Evolutionary conservation across 2,113 vertebrate species (phyloP), one percentile per base, ranked within the genome.

Genomic region (Furnarius figulus): DNA sequence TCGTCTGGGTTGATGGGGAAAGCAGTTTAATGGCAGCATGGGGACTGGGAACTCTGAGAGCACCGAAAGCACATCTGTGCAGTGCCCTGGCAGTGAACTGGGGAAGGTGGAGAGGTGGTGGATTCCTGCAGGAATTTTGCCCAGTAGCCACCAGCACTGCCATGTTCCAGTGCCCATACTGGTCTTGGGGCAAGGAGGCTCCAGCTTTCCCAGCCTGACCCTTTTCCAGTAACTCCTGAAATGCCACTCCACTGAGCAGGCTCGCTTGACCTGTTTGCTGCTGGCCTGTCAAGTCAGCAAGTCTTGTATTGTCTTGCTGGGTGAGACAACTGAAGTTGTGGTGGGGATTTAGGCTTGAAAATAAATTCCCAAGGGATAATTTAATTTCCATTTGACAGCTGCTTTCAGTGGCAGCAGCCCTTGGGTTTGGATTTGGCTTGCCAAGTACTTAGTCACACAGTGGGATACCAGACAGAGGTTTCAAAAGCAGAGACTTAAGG

Each of bases 1-100:
- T 62, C 10, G 2, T 44, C 18, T 63, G 19, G 5, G 27, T 47
- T 40, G 50, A 6, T 18, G 28, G 31, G 39, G 18, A 81, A 35
- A 94, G 24, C 72, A 78, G 7, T 84, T 87, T 55, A 70, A 37
- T 21, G 27, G 31, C 8, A 44, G 56, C 84, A 42, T 13, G 14
- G 85, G 50, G 37, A 35, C 5, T 33, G 71, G 68, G 44, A 81
- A 59, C 44, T 70, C 52, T 70, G 12, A 23, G 59, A 76, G 78
- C 24, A 14, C 28, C 52, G 5, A 37, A 56, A 37, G 39, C 39
- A 2, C 6, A 3, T 37, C 16, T 14, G 0, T 0, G 0, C 6
- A 0, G 12, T 16, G 44, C 39, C 52, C 33, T 82, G 8, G 31
- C 59, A 27, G 0, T 53, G 17, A 27, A 24, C 14, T 0, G 2